phyloP scores from a whole-genome alignment of 2,888 invertebrate genomes.

The Cryptops parisi region DNA sequence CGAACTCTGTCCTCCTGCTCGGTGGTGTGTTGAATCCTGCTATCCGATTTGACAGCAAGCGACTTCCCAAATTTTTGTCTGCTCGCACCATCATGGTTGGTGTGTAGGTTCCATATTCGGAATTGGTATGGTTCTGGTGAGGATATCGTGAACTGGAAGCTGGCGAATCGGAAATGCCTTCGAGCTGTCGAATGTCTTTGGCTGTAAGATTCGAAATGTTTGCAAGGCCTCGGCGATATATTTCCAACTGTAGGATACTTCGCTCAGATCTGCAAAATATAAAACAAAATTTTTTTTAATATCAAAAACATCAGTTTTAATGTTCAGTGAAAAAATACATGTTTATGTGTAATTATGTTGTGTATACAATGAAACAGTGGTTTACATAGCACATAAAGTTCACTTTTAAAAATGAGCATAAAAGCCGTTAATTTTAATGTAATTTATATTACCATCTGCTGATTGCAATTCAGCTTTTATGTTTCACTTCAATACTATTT shows the following conservation, averaged over 20 bases:
- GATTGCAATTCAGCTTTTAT: no score
- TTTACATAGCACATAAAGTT: no score
- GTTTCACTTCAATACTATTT: no score
- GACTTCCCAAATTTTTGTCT: background rate
- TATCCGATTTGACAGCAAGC: conserved; percentile 5
- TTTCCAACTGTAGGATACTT: conserved; percentile 4
- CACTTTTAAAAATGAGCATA: no score
- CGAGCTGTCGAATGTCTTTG: conserved; percentile 6
- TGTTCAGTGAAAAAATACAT: no score
- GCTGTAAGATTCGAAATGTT: background rate
- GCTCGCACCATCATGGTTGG: background rate
- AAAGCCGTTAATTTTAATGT: no score
- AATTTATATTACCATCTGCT: no score
- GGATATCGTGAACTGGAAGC: conserved; percentile 8
- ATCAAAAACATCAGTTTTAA: no score
- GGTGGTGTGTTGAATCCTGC: conserved; percentile 12
- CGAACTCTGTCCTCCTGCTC: conserved; percentile 2
- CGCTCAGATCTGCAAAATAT: conserved; percentile 9
- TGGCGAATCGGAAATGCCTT: conserved; percentile 11
- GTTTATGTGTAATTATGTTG: no score
- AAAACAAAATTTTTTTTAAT: no score
- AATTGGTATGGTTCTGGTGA: background rate
- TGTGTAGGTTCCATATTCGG: conserved; percentile 5
- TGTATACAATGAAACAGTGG: no score
- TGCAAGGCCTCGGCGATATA: conserved; percentile 9